Base-by-base conservation (phyloP, 2,888 invertebrate genomes). In the Metacarcinus magister region DNA sequence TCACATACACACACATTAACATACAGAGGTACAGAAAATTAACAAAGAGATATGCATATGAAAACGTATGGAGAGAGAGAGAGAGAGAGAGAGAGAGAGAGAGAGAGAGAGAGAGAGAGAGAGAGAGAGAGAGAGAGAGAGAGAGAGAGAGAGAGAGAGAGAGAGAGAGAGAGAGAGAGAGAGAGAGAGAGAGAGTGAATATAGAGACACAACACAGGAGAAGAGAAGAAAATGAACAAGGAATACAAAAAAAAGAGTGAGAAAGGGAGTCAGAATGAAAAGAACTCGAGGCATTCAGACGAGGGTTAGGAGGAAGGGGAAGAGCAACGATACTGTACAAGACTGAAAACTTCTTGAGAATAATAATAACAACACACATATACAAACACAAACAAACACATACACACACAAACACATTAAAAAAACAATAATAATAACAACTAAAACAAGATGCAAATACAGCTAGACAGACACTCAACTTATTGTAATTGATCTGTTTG, bases 121-220 rank as follows among this genome's bases (percentile, higher is more conserved):
- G 91, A 91, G 91, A 48, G 91, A 91, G 91, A 91, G 91, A 48
- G 91, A 91, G 91, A 91, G 91, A 91, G 91, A 48, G 91, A 91
- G 91, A 48, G 91, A 91, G 91, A 48, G 48, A 48, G 48, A 48
- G 91, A 91, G 91, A 91, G 91, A 91, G 91, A 91, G 48, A 48
- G 48, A 48, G 48, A 48, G 91, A 91, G 48, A 91, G 91, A 91
- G 91, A 91, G 91, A 91, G 91, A 91, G 48, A 48, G 44, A 48
- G 48, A 48, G 91, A 91, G 82, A 82, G 82, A 82, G 82, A 82
- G 82, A 82, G 82, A 82, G n/a, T n/a, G 54, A 54, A 54, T 8
- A 54, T 54, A 82, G 82, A 82, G 82, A 82, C 32, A 82, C 10
- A 48, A 44, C 2, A 44, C 23, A 28, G n/a, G 91, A 28, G 32